Evolutionary conservation across 2,888 invertebrate species (phyloP), one percentile per base, ranked within the genome.

Genomic region (Drosophila neotestacea): DNA sequence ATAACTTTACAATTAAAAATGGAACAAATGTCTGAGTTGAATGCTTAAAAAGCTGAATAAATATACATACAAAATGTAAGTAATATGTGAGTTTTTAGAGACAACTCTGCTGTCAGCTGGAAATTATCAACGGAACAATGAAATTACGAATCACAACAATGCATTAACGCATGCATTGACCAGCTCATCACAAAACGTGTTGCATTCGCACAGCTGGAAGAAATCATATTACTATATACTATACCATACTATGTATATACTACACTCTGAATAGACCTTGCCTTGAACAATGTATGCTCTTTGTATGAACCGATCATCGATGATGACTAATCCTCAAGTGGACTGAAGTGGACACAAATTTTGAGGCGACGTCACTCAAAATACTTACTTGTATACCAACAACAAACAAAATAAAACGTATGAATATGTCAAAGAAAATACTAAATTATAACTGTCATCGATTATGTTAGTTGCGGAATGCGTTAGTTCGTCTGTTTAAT

Each of bases 21-120:
- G 10, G 13, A 6, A 36, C 39, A n/a, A 48, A 27, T 42, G 32
- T 48, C n/a, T 28, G 41, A 16, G 30, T 54, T 30, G 4, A 32
- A 7, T 16, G 16, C 16, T 11, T 13, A 34, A 42, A 50, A 47
- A 60, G 69, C 55, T 68, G 54, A 48, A 54, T 36, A 36, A 71
- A 67, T 13, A 44, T 39, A 51, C 5, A 38, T 34, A 44, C 27
- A 42, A 32, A 48, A 16, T 48, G 68, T 66, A 58, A 39, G 6
- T 32, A n/a, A 58, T 36, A 46, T 30, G 30, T 10, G 10, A 16
- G 10, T n/a, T 28, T 22, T 22, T 3, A 51, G 27, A 38, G 55
- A 9, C 47, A 59, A 48, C n/a, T 36, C 67, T 30, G 67, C 30
- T 71, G 60, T 68, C 71, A 72, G 75, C 72, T 69, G 70, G 30